Percentiles rank a stretch among this genome's conserved stretches.
Conservation (phyloP, 2,888 invertebrate species). For the Harpalus rufipes region DNA sequence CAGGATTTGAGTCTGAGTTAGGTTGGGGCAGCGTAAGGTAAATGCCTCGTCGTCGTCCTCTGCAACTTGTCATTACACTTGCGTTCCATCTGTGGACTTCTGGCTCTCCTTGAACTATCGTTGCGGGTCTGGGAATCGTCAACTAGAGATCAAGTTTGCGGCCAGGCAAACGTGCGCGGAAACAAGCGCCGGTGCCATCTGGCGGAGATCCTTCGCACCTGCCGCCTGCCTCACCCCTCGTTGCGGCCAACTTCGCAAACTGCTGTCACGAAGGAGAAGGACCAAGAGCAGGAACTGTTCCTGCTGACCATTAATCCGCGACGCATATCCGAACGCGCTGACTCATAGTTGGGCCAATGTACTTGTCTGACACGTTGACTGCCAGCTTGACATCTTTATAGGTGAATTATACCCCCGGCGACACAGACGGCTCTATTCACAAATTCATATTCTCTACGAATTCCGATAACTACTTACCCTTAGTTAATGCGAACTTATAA, state of each 20-base stretch:
- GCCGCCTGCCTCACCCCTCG: conserved; percentile 67
- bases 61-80: conserved; percentile 52
- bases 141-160: conserved; percentile 60
- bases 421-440: conserved; percentile 48
- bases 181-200: conserved; percentile 70
- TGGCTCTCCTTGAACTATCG: conserved; percentile 45
- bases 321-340: conserved; percentile 66
- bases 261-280: conserved; percentile 59
- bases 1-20: neutral
- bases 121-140: conserved; percentile 50
- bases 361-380: conserved; percentile 65
- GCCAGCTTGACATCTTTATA: conserved; percentile 64
- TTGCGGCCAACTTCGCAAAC: conserved; percentile 61
- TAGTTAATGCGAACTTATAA: too few relatives aligned
- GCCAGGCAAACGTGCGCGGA: conserved; percentile 46
- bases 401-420: conserved; percentile 60
- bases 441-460: conserved; percentile 40
- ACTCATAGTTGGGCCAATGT: conserved; percentile 67
- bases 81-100: conserved; percentile 57
- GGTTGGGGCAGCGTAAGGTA: conserved; percentile 22
- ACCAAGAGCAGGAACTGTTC: neutral
- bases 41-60: conserved; percentile 8
- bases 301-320: conserved; percentile 65
- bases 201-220: conserved; percentile 72
- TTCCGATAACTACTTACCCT: conserved; percentile 4